Evolutionary conservation across 2,113 vertebrate species (phyloP).

Genomic region (Scomber colias): DNA sequence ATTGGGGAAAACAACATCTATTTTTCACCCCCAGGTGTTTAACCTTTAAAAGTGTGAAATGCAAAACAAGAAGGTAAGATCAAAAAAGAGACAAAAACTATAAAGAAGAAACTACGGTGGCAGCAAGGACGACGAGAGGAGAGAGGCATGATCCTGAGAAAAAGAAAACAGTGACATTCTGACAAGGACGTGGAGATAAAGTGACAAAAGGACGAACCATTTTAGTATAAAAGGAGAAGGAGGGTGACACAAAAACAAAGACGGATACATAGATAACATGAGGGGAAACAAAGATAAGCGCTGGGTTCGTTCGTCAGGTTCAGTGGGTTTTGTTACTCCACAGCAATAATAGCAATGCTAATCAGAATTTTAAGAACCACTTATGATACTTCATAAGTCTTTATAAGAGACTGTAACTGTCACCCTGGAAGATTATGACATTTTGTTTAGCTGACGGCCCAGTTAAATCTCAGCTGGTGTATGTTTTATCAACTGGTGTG

Average conservation of each 20-base stretch:
- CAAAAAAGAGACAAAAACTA: constrained; percentile 23
- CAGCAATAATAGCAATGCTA: constrained; percentile 18
- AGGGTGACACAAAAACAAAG: constrained; percentile 49
- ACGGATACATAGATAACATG: constrained; percentile 44
- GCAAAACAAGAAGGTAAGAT: constrained; percentile 4
- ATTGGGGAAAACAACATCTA: background rate
- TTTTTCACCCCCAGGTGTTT: background rate
- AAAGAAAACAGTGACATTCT: constrained; percentile 43
- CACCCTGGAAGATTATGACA: background rate
- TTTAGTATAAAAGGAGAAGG: constrained; percentile 38
- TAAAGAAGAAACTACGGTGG: constrained; percentile 21
- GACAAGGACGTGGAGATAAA: constrained; percentile 64
- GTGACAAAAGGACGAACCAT: constrained; percentile 54
- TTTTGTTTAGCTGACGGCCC: constrained; percentile 6
- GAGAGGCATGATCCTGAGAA: constrained; percentile 11
- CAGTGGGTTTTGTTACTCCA: constrained; percentile 21
- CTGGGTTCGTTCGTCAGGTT: constrained; percentile 32
- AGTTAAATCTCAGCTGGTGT: constrained; percentile 16
- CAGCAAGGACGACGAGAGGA: constrained; percentile 4
- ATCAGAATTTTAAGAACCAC: constrained; percentile 7
- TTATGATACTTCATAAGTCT: background rate
- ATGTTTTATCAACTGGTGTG: constrained; percentile 39
- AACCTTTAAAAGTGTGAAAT: constrained; percentile 1
- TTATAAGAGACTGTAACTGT: background rate
- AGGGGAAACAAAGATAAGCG: constrained; percentile 51